Percentiles rank a stretch among this genome's conserved stretches.
phyloP scores from a whole-genome alignment of 2,797 vertebrate species.

The Gadopsis bispinosus region DNA sequence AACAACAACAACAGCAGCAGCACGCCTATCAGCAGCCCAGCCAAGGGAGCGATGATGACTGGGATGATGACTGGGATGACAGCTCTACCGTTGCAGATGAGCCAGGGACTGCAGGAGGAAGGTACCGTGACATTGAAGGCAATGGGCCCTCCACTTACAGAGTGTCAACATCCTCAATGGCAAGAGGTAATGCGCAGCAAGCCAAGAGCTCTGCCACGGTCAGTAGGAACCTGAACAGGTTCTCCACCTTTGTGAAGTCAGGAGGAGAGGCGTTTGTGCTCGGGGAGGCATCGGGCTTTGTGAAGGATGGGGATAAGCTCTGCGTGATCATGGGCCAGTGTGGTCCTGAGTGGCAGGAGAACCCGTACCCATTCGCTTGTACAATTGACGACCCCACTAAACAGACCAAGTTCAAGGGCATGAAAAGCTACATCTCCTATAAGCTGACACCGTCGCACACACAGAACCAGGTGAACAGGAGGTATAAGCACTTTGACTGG shows the following conservation, averaged over 20 bases:
- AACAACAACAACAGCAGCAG: slow-evolving; percentile 73
- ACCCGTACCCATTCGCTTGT: slow-evolving; percentile 94
- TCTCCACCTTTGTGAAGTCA: slow-evolving; percentile 96
- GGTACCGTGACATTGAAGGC: slow-evolving; percentile 86
- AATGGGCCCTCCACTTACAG: slow-evolving; percentile 89
- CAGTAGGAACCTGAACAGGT: slow-evolving; percentile 95
- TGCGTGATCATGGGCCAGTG: slow-evolving; percentile 92
- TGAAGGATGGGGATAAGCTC: slow-evolving; percentile 96
- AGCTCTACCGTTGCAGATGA: slow-evolving; percentile 94
- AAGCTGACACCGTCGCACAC: slow-evolving; percentile 95
- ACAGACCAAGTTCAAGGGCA: slow-evolving; percentile 99
- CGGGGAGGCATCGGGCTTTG: slow-evolving; percentile 92
- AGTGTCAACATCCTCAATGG: slow-evolving; percentile 86
- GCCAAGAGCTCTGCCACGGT: slow-evolving; percentile 94
- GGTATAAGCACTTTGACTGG: slow-evolving; percentile 99
- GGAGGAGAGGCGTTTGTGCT: slow-evolving; percentile 96
- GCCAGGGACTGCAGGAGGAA: slow-evolving; percentile 84
- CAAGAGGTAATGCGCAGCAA: slow-evolving; percentile 77
- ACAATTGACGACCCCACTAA: slow-evolving; percentile 97
- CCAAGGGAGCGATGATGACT: slow-evolving; percentile 93
- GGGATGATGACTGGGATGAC: slow-evolving; percentile 98
- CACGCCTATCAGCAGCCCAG: slow-evolving; percentile 81
- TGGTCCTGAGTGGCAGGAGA: slow-evolving; percentile 97
- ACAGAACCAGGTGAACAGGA: slow-evolving; percentile 90
- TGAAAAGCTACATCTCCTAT: slow-evolving; percentile 99